These are phyloP conservation scores for Anseranas semipalmata DNA, from an alignment of 2,113 vertebrate species.

Conservation along the genomic window DNA sequence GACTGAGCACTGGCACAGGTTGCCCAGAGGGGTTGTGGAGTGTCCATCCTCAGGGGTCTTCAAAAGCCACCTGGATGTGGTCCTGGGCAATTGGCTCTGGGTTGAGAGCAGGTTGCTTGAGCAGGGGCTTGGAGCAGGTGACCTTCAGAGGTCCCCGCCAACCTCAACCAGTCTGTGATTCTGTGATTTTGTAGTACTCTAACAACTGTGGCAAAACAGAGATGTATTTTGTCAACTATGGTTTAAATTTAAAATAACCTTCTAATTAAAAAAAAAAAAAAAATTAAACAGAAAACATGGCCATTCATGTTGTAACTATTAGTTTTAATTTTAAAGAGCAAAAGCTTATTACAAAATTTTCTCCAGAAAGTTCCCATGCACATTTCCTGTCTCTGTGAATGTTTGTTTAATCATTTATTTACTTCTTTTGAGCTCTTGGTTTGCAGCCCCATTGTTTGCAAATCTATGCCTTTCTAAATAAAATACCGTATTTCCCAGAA, in stretches of 20 bases:
- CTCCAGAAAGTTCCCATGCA: slow-evolving; percentile 11
- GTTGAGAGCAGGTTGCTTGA: too few relatives aligned
- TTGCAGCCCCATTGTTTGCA: neutral
- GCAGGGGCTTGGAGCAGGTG: neutral
- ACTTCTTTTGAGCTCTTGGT: slow-evolving; percentile 4
- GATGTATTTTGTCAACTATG: neutral
- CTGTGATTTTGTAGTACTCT: neutral
- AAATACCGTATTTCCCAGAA: neutral
- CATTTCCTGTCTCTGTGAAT: slow-evolving; percentile 40
- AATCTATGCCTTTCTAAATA: neutral
- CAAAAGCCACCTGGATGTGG: neutral
- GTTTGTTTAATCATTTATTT: slow-evolving; percentile 18
- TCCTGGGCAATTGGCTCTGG: neutral
- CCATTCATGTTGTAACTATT: slow-evolving; percentile 16
- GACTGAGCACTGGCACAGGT: neutral
- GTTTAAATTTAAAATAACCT: slow-evolving; percentile 31
- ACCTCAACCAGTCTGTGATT: neutral
- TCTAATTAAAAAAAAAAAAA: neutral
- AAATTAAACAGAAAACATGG: neutral
- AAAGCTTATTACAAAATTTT: slow-evolving; percentile 16
- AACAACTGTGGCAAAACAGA: neutral
- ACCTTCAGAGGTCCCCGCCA: neutral
- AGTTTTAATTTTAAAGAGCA: slow-evolving; percentile 37
- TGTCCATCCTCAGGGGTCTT: neutral
- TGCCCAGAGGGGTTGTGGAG: neutral